Evolutionary conservation across 2,888 invertebrate genomes (phyloP), one percentile per base, ranked within the genome.

Genomic region (Drosophila paranaensis): DNA sequence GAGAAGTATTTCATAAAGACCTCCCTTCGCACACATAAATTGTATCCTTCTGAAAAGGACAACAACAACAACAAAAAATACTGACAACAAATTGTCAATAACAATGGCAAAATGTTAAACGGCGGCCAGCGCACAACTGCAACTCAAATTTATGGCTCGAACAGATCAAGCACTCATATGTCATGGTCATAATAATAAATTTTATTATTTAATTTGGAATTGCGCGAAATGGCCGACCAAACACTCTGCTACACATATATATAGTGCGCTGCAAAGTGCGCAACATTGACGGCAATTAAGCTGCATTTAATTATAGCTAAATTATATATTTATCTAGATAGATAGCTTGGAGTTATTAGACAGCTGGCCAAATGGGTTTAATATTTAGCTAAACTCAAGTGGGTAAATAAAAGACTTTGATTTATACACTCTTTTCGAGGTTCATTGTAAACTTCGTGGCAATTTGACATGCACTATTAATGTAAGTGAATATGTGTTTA

Each of bases 21-120:
- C 37, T 2, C 6, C 46, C n/a, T 5, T n/a, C 46, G 10, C 14
- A 25, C 45, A 25, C 14, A 46, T 88, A 88, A 88, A 88, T 82
- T 82, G 77, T 71, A 48, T 74, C n/a, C 43, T 30, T 75, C 51
- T 60, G 39, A 25, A 35, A 55, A 33, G 43, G 43, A 46, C 37
- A 57, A 56, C 42, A 42, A 20, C 20, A 20, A 46, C 37, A 57
- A 56, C 42, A 42, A 51, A 16, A 73, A 63, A 62, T 75, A 82
- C 71, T 84, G 89, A 84, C 84, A 84, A 81, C 84, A 86, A 84
- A 84, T 84, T 84, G 89, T 86, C 89, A 84, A 84, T 84, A 84
- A 86, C 78, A 88, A 86, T 88, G 74, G 79, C 69, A 67, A 74
- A 83, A 77, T 79, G 82, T 81, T 79, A 80, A 82, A 79, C 72